phyloP scores from a whole-genome alignment of 37 sponge, comb jelly and placozoan species.

The Ephydatia muelleri region DNA sequence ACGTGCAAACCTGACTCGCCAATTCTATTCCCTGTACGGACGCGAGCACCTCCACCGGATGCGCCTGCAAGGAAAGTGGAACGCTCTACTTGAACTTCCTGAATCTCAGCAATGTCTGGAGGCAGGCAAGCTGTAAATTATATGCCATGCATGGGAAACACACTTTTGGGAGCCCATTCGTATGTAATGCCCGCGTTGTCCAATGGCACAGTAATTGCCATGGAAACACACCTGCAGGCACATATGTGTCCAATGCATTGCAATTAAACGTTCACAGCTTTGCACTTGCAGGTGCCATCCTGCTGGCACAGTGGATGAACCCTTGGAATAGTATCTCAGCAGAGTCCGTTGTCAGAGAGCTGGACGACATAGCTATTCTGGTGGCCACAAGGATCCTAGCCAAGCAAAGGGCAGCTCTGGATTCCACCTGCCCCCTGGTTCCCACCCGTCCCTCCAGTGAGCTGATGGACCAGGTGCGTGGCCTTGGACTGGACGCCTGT shows the following conservation, averaged over 20 bases:
- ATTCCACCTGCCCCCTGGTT: no score
- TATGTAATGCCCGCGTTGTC: no score
- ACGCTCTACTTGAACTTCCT: conserved; percentile 15
- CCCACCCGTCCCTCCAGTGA: neutral
- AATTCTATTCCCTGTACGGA: conserved; percentile 27
- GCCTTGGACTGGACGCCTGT: neutral
- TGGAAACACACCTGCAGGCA: neutral
- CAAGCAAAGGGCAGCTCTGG: no score
- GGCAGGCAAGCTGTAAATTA: conserved; percentile 10
- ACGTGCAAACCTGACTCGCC: conserved; percentile 23
- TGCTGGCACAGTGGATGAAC: conserved; percentile 53
- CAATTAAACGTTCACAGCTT: neutral
- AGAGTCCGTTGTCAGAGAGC: neutral
- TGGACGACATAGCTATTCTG: conserved; percentile 39
- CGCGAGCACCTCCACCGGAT: conserved; percentile 27
- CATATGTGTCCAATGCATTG: neutral
- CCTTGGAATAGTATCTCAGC: neutral
- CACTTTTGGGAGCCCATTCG: no score
- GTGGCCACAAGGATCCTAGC: conserved; percentile 22
- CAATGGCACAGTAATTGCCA: no score
- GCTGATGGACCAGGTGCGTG: neutral
- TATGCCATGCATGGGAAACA: neutral
- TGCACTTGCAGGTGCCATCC: conserved; percentile 36
- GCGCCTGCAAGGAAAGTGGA: conserved; percentile 22
- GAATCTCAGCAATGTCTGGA: conserved; percentile 27